These are phyloP conservation scores for Dipodomys stephensi DNA, from an alignment of 2,113 vertebrate species.

Conservation along the genomic window DNA sequence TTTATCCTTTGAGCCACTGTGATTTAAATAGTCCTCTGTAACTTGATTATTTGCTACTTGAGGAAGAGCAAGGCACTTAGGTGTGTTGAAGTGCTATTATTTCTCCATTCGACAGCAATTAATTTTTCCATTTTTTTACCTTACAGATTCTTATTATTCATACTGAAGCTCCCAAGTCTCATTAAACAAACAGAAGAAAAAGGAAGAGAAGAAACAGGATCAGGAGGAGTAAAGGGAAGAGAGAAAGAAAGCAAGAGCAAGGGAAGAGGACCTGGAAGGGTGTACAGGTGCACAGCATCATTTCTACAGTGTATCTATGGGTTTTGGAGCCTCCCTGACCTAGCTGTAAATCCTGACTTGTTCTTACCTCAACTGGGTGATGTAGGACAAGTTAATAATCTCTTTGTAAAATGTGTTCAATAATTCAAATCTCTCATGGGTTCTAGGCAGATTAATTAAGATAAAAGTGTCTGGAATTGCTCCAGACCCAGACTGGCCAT, in stretches of 20 bases:
- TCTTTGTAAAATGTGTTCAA: background rate
- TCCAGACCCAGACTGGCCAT: background rate
- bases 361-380: background rate
- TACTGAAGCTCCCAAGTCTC: background rate
- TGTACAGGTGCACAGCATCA: background rate
- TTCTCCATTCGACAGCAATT: slow-evolving; percentile 8
- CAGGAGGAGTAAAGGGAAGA: too few relatives aligned
- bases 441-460: background rate
- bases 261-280: background rate
- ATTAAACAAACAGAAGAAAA: slow-evolving; percentile 10
- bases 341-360: slow-evolving; percentile 3
- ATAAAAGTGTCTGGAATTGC: background rate
- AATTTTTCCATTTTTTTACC: slow-evolving; percentile 20
- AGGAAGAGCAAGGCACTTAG: background rate
- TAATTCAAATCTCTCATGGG: background rate
- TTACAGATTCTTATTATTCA: background rate
- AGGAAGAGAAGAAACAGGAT: rapidly evolving
- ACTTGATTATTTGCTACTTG: slow-evolving; percentile 6
- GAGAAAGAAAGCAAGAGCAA: too few relatives aligned
- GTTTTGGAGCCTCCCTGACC: background rate
- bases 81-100: background rate
- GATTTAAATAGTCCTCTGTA: slow-evolving; percentile 12
- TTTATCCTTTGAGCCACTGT: background rate
- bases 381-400: background rate
- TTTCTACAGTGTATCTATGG: background rate